Evolutionary conservation across 2,888 invertebrate species (phyloP).

Genomic region (Hylaea fasciaria): DNA sequence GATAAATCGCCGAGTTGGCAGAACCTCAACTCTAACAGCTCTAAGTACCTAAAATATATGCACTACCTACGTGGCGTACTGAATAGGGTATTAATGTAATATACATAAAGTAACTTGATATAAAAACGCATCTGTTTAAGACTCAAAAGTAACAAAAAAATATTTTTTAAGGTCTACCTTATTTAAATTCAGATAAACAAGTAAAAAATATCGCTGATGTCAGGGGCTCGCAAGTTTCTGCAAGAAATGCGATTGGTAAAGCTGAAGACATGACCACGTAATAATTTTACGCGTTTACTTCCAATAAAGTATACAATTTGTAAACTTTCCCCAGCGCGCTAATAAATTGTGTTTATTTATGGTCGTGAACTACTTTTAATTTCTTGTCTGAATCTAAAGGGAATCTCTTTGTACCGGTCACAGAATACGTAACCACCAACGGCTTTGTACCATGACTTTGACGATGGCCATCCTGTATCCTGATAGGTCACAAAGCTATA

Average conservation of each 20-base stretch:
- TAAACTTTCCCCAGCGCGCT: conserved; percentile 20
- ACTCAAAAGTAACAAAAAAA: no score
- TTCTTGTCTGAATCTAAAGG: neutral
- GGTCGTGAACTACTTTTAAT: conserved; percentile 5
- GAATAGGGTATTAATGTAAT: no score
- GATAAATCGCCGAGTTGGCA: no score
- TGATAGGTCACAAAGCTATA: conserved; percentile 12
- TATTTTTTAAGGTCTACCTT: neutral
- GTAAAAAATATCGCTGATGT: conserved; percentile 6
- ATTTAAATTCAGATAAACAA: neutral
- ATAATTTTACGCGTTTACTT: conserved; percentile 8
- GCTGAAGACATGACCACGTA: neutral
- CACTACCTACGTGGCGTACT: no score
- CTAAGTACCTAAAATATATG: no score
- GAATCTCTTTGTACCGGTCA: neutral
- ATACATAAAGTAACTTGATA: no score
- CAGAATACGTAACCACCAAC: no score
- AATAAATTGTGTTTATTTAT: conserved; percentile 22
- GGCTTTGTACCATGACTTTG: conserved; percentile 4
- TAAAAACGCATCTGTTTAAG: no score
- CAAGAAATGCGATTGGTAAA: conserved; percentile 1
- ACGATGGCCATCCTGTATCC: conserved; percentile 23
- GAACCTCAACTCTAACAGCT: no score
- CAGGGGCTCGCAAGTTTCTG: conserved; percentile 6
- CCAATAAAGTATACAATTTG: neutral